phyloP scores from a whole-genome alignment of 2,888 invertebrate species.

The Trilocha varians region DNA sequence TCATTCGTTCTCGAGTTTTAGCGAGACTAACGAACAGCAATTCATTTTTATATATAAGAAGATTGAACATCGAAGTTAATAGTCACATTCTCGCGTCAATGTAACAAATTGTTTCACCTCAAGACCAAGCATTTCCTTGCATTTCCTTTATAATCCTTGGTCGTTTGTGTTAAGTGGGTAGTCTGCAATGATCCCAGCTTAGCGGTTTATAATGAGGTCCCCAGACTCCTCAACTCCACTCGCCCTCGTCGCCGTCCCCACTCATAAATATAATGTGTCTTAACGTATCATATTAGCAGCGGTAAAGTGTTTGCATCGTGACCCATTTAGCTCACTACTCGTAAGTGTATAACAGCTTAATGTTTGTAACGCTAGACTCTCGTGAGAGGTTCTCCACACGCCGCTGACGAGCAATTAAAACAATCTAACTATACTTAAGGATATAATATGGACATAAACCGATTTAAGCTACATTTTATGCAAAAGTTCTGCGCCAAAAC shows the following conservation, averaged over 20 bases:
- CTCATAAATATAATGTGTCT: constrained; percentile 19
- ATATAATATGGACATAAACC: background rate
- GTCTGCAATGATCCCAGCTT: constrained; percentile 31
- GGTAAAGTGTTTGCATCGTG: constrained; percentile 21
- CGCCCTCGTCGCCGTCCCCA: constrained; percentile 17
- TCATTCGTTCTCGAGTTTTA: too few species aligned
- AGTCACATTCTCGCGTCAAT: background rate
- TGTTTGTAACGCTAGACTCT: background rate
- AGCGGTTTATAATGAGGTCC: constrained; percentile 55
- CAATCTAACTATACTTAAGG: background rate
- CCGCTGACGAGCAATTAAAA: background rate
- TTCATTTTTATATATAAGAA: too few species aligned
- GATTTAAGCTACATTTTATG: background rate
- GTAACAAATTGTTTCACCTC: background rate
- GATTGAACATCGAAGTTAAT: background rate
- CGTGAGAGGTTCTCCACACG: background rate
- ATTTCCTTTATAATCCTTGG: constrained; percentile 19
- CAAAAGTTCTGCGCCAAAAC: background rate
- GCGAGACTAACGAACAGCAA: too few species aligned
- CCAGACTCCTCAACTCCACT: constrained; percentile 30
- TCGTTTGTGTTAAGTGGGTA: constrained; percentile 27
- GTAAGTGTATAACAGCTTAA: background rate
- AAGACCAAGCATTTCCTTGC: constrained; percentile 6
- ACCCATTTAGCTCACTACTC: constrained; percentile 17
- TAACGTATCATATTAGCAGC: constrained; percentile 24